Conservation (phyloP, 2,113 vertebrate species). For the Suricata suricatta region DNA sequence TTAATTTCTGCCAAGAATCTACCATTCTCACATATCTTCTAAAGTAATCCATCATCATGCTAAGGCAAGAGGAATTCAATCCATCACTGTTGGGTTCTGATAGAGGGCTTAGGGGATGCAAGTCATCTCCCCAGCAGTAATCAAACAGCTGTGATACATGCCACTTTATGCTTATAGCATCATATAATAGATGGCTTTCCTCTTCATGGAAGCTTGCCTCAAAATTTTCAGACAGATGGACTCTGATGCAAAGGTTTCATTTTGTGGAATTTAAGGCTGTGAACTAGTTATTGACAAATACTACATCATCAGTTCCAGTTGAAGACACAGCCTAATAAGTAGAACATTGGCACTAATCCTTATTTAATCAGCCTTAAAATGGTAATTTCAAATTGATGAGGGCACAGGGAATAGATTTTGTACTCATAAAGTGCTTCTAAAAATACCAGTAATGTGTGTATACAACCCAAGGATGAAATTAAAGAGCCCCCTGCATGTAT, state of each 20-base stretch:
- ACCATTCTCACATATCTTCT: conserved; percentile 78
- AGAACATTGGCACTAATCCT: conserved; percentile 91
- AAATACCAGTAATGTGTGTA: conserved; percentile 82
- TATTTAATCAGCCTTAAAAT: conserved; percentile 92
- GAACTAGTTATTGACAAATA: conserved; percentile 91
- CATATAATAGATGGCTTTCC: conserved; percentile 85
- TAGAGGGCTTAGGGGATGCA: conserved; percentile 82
- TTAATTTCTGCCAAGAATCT: conserved; percentile 84
- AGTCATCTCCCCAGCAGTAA: conserved; percentile 85
- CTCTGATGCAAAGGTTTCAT: conserved; percentile 84
- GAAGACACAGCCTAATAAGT: conserved; percentile 90
- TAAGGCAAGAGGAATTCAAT: conserved; percentile 84
- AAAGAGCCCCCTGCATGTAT: conserved; percentile 72
- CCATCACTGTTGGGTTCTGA: conserved; percentile 86
- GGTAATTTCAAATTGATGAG: conserved; percentile 90
- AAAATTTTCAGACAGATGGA: conserved; percentile 85
- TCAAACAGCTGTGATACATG: conserved; percentile 90
- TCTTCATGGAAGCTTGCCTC: conserved; percentile 81
- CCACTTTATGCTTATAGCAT: conserved; percentile 85
- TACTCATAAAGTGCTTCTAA: conserved; percentile 87
- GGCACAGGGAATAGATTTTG: conserved; percentile 88
- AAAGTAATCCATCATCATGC: conserved; percentile 86
- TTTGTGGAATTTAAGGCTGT: conserved; percentile 85
- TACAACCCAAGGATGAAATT: conserved; percentile 84
- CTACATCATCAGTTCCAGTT: conserved; percentile 89